Base-by-base conservation (phyloP, 2,113 vertebrate genomes). In the Semnornis frantzii region DNA sequence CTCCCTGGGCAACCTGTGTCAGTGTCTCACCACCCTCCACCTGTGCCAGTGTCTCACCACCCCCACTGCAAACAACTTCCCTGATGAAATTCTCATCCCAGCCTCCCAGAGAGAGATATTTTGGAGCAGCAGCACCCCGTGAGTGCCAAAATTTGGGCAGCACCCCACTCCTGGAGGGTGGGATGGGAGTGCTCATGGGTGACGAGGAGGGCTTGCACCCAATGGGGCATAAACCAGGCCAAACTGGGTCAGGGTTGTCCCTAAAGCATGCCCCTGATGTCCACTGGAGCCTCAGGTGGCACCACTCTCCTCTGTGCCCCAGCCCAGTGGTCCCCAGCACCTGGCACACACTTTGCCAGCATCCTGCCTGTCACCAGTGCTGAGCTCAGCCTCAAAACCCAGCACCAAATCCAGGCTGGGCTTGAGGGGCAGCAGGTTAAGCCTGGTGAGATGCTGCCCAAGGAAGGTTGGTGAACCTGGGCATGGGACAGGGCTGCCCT, bases 151-250 rank as follows among this genome's bases (percentile, higher is more conserved):
- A 4, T 37, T 34, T 11, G 46, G 37, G 7, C 66, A 74, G 78
- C 59, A 72, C 25, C 54, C 74, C 6, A 0, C 16, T 46, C 44
- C 15, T 46, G 44, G 44, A 48, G 9, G 5, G 50, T 13, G 27
- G 54, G 8, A 19, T 18, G 16, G 37, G 44, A 44, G 37, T 5
- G 10, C 23, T 48, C 11, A 18, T 5, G 27, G 70, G 39, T 15
- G 76, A 52, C 12, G 16, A 30, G 33, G 52, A 71, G 46, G 11
- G 63, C 2, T 46, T 16, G 33, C 52, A 52, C 11, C 33, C 3
- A 1, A 1, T 1, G 16, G 64, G 52, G 28, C 0, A 1, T 6
- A 42, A 82, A 59, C 5, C 16, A 6, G 20, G 24, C 58, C 54
- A 1, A 27, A 17, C 48, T 4, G 24, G 39, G 12, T 12, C 66